A percentile compares a stretch with the other conserved stretches of the same genome.
These are phyloP conservation scores for Catagonus wagneri DNA, from an alignment of 2,113 vertebrate genomes.

Conservation along the genomic window DNA sequence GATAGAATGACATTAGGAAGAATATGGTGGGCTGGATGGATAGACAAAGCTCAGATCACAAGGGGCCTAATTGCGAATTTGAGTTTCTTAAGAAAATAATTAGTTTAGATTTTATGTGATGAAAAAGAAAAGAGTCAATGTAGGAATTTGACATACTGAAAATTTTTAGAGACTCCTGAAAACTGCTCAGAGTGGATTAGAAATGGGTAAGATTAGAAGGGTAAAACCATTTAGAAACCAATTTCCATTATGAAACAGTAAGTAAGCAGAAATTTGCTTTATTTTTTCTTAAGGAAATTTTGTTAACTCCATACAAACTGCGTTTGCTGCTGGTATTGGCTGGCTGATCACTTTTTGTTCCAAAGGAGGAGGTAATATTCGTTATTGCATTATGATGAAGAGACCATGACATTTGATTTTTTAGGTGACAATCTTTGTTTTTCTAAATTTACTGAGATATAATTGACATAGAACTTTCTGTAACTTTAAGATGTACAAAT, in stretches of 20 bases:
- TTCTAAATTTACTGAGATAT: not conserved
- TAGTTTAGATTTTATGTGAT: slow-evolving; percentile 32
- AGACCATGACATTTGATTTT: slow-evolving; percentile 33
- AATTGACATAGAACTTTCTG: not conserved
- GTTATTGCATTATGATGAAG: slow-evolving; percentile 11
- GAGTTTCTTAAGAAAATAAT: slow-evolving; percentile 34
- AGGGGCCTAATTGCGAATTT: not conserved
- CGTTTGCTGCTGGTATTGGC: slow-evolving; percentile 91
- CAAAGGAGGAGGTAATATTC: slow-evolving; percentile 92
- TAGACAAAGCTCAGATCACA: not conserved
- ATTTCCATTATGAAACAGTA: slow-evolving; percentile 23
- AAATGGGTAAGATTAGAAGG: slow-evolving; percentile 16
- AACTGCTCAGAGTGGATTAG: not conserved
- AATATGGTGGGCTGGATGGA: too few relatives aligned
- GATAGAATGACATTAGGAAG: not conserved
- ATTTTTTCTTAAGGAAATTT: slow-evolving; percentile 91
- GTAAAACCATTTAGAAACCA: slow-evolving; percentile 12
- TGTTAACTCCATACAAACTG: slow-evolving; percentile 92
- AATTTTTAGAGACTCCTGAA: slow-evolving; percentile 32
- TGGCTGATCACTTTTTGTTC: slow-evolving; percentile 98
- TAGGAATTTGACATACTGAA: not conserved
- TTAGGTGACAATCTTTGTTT: not conserved
- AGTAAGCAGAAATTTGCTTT: slow-evolving; percentile 69
- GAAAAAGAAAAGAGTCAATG: not conserved
- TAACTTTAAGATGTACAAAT: not conserved